phyloP scores from a whole-genome alignment of 2,888 invertebrate species.

The Cremastinae sp. region DNA sequence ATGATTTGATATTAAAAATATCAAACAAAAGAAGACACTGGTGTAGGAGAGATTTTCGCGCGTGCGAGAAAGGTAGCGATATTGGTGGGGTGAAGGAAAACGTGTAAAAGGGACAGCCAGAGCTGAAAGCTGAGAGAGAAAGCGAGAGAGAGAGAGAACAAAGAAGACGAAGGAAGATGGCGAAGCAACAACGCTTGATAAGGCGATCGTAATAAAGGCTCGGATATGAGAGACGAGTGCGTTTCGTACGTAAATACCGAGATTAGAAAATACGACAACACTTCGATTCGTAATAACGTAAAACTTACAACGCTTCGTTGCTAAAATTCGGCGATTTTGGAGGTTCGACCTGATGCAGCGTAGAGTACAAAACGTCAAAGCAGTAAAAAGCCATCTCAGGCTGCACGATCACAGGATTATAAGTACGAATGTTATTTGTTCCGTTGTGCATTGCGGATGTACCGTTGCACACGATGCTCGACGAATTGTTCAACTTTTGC shows the following conservation, averaged over 20 bases:
- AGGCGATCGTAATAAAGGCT: constrained; percentile 44
- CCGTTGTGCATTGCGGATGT: constrained; percentile 81
- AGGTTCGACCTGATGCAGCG: constrained; percentile 95
- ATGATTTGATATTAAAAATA: constrained; percentile 29
- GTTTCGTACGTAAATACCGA: constrained; percentile 4
- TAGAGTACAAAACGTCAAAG: constrained; percentile 98
- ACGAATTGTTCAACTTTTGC: constrained; percentile 90
- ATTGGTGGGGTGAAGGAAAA: constrained; percentile 23
- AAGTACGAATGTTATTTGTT: constrained; percentile 70
- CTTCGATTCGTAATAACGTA: neutral
- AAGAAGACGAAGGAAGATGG: constrained; percentile 42
- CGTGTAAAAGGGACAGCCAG: no score
- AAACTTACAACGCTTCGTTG: constrained; percentile 96
- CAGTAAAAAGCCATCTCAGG: constrained; percentile 99
- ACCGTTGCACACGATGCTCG: constrained; percentile 83
- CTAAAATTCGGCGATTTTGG: constrained; percentile 95
- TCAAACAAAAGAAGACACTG: constrained; percentile 33
- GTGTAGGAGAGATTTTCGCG: constrained; percentile 16
- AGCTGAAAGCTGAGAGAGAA: constrained; percentile 24
- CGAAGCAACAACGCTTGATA: constrained; percentile 33
- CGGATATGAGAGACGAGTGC: neutral
- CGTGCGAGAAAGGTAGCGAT: constrained; percentile 33
- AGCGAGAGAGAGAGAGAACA: constrained; percentile 23
- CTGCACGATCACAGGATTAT: constrained; percentile 86
- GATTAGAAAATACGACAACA: constrained; percentile 12